These are phyloP conservation scores for Caenorhabditis imperialis DNA, from an alignment of 2,888 invertebrate genomes.

Conservation along the genomic window DNA sequence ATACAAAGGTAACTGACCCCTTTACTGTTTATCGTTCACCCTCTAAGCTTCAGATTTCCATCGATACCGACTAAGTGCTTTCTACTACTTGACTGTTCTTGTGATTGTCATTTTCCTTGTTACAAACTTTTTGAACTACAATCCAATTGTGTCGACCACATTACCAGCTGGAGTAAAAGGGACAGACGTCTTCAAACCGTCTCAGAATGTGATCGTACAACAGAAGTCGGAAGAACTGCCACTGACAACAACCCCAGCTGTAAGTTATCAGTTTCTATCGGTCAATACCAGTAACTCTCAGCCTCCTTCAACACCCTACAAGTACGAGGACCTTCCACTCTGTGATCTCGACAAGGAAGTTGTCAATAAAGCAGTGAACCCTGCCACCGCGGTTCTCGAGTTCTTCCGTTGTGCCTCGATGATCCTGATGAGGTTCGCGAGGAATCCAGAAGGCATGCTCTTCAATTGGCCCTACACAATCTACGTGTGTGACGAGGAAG, in stretches of 20 bases:
- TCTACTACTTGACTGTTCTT: slow-evolving; percentile 16
- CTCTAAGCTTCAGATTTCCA: slow-evolving; percentile 34
- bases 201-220: slow-evolving; percentile 3
- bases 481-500: slow-evolving; percentile 50
- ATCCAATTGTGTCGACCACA: slow-evolving; percentile 3
- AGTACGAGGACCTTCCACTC: slow-evolving; percentile 11
- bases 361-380: slow-evolving; percentile 5
- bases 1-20: slow-evolving; percentile 6
- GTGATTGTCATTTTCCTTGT: slow-evolving; percentile 13
- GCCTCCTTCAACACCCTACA: slow-evolving; percentile 23
- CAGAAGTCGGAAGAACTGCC: slow-evolving; percentile 17
- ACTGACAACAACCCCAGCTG: slow-evolving; percentile 23
- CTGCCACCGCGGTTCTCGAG: not conserved
- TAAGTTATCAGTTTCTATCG: slow-evolving; percentile 1
- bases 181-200: not conserved
- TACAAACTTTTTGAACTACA: slow-evolving; percentile 17
- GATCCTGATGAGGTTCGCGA: slow-evolving; percentile 27
- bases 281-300: slow-evolving; percentile 14
- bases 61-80: slow-evolving; percentile 17
- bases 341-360: slow-evolving; percentile 17
- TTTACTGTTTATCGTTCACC: too few species aligned
- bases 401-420: slow-evolving; percentile 32
- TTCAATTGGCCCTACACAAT: slow-evolving; percentile 43
- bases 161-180: too few species aligned
- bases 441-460: slow-evolving; percentile 31